Percentiles rank a stretch among this genome's conserved stretches.
phyloP scores from a whole-genome alignment of 2,113 vertebrate genomes.

The Channa maculata region DNA sequence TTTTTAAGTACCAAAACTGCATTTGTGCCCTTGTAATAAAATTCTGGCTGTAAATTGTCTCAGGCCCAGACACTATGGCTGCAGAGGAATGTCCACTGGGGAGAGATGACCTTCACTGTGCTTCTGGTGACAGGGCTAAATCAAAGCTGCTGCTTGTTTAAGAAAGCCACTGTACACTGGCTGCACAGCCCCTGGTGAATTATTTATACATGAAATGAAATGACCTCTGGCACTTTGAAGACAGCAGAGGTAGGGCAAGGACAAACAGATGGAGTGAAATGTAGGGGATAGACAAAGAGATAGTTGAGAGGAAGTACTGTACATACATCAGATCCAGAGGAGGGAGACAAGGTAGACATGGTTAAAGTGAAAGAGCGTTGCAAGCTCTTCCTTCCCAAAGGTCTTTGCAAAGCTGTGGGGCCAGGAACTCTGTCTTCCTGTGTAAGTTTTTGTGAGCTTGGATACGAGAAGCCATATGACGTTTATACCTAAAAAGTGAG shows the following conservation, averaged over 20 bases:
- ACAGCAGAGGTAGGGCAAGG: constrained; percentile 41
- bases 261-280: constrained; percentile 25
- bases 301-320: constrained; percentile 14
- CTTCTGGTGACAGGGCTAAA: constrained; percentile 72
- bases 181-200: constrained; percentile 71
- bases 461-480: constrained; percentile 1
- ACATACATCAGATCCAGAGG: background rate
- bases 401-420: constrained; percentile 50
- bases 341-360: background rate
- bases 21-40: constrained; percentile 40
- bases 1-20: constrained; percentile 10
- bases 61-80: constrained; percentile 51
- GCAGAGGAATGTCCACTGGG: constrained; percentile 52
- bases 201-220: constrained; percentile 77
- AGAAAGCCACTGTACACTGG: constrained; percentile 59
- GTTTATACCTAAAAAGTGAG: background rate
- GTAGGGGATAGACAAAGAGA: constrained; percentile 5
- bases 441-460: constrained; percentile 11
- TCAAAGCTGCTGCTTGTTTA: constrained; percentile 77
- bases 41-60: constrained; percentile 58
- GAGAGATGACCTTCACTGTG: constrained; percentile 73
- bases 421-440: background rate
- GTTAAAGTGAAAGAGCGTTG: constrained; percentile 11
- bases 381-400: background rate
- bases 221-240: constrained; percentile 64